Base-by-base conservation (phyloP, 2,797 vertebrate genomes). In the Pristis pectinata region DNA sequence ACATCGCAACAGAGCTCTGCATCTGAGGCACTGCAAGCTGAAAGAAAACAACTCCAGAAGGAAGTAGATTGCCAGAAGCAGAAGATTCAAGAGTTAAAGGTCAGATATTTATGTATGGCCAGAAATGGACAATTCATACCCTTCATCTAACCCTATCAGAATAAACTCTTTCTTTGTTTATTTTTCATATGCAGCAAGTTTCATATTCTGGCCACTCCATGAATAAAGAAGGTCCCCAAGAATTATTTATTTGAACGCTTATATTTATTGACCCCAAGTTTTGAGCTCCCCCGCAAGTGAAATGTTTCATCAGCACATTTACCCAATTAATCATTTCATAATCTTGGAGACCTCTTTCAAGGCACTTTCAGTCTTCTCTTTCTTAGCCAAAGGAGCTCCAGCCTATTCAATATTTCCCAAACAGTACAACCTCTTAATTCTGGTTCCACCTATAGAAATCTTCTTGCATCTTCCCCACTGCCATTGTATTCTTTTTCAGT, bases 31-130 rank as follows among this genome's bases (percentile, higher is more conserved):
- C 96, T 97, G 95, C 96, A 97, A 83, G 95, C 96, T 0, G 97
- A 98, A 93, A 98, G 97, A 94, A 96, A 95, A 70, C 96, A 97
- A 95, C 97, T 98, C 74, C 95, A 95, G 94, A 97, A 97, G 94
- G 97, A 98, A 95, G 96, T 97, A 1, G 96, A 95, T 41, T 97
- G 96, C 4, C 96, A 96, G 95, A 97, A 97, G 94, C 76, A 97
- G 94, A 95, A 98, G 94, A 96, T 96, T 79, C 96, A 98, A 95
- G 96, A 98, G 94, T 96, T 98, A 59, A 96, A 95, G 97, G 98
- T 98, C 67, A 37, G 87, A 91, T 6, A 53, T 53, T 53, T 67
- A 41, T 91, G n/a, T 67, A 67, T 3, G 24, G n/a, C n/a, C 34
- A 91, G 59, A 61, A 91, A 64, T 22, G 10, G 34, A 15, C 17